Evolutionary conservation across 2,113 vertebrate species (phyloP).

Genomic region (Larimichthys polyactis): DNA sequence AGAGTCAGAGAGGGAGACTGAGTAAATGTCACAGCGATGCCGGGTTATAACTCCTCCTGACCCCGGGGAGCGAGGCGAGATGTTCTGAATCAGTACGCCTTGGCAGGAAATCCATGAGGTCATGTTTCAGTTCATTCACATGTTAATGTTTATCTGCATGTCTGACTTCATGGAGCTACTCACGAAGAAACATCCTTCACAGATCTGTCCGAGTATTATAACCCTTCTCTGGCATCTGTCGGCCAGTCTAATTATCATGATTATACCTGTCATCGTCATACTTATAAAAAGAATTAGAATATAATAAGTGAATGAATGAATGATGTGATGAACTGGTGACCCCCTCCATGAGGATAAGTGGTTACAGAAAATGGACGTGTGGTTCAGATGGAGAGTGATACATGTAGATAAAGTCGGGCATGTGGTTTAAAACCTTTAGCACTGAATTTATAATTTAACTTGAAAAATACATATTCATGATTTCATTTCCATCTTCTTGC

Average conservation of each 20-base stretch:
- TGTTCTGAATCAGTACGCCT: constrained; percentile 4
- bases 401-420: background rate
- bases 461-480: background rate
- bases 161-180: background rate
- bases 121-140: constrained; percentile 12
- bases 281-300: background rate
- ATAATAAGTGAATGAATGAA: too few relatives aligned
- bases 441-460: background rate
- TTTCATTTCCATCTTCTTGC: background rate
- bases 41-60: constrained; percentile 16
- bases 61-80: background rate
- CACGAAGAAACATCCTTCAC: background rate
- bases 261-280: background rate
- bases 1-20: background rate
- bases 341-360: too few relatives aligned
- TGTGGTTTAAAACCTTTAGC: background rate
- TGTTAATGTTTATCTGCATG: constrained; percentile 16
- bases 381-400: too few relatives aligned
- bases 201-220: background rate
- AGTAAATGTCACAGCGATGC: constrained; percentile 39
- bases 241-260: background rate
- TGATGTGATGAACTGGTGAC: too few relatives aligned
- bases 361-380: too few relatives aligned
- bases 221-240: background rate
- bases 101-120: constrained; percentile 11